Conservation (phyloP, 2,113 vertebrate species). For the Penelope pileata region DNA sequence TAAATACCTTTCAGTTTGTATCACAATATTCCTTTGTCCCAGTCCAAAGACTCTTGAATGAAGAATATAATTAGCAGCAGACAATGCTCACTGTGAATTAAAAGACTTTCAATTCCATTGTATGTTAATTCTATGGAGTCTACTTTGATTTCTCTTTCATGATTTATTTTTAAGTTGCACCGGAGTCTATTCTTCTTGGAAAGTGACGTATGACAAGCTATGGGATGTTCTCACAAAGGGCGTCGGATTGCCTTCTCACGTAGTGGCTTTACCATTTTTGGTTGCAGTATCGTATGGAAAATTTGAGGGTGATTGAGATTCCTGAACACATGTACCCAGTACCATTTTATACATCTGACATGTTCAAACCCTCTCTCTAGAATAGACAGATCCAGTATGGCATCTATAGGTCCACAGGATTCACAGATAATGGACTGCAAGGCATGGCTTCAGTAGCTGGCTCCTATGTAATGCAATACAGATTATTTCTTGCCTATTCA, state of each 20-base stretch:
- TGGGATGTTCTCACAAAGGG: background rate
- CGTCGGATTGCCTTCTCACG: background rate
- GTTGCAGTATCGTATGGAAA: background rate
- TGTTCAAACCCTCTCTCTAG: background rate
- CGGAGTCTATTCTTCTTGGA: background rate
- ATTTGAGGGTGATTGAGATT: background rate
- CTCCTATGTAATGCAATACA: background rate
- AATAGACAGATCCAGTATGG: background rate
- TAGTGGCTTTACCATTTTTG: background rate
- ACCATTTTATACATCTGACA: background rate
- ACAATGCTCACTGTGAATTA: background rate
- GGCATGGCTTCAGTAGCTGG: background rate
- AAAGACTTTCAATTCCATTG: background rate
- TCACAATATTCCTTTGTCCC: conserved; percentile 15
- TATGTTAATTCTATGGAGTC: background rate
- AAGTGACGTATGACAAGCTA: background rate
- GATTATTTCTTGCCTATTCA: background rate
- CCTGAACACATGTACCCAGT: background rate
- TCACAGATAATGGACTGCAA: background rate
- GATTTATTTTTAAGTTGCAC: conserved; percentile 24
- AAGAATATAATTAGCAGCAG: conserved; percentile 4
- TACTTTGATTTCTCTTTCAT: background rate
- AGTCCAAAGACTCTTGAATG: conserved; percentile 13
- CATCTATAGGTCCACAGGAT: background rate
- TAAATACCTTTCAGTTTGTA: background rate